Evolutionary conservation across 2,888 invertebrate genomes (phyloP).

Genomic region (Lithosia quadra): DNA sequence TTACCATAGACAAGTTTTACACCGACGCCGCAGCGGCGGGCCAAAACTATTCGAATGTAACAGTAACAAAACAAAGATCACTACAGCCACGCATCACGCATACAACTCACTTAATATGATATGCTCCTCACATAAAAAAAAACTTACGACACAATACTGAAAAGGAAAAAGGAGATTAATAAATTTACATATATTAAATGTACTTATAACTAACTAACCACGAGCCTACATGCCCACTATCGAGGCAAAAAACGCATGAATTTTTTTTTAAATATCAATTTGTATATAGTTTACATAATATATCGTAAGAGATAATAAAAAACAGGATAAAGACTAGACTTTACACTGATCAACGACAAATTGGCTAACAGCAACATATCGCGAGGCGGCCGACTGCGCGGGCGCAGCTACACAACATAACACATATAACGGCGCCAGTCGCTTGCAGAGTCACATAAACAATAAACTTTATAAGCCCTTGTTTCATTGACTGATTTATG

Average conservation of each 20-base stretch:
- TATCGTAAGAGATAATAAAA: slow-evolving; percentile 82
- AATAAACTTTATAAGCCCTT: slow-evolving; percentile 8
- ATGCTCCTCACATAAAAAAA: slow-evolving; percentile 72
- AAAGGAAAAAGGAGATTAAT: slow-evolving; percentile 85
- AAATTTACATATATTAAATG: slow-evolving; percentile 84
- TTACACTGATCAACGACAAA: slow-evolving; percentile 86
- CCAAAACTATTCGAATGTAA: slow-evolving; percentile 85
- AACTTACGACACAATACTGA: slow-evolving; percentile 85
- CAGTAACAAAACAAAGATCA: slow-evolving; percentile 77
- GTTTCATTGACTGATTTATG: not conserved
- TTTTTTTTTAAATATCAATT: slow-evolving; percentile 80
- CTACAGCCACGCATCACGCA: slow-evolving; percentile 54
- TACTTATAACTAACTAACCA: slow-evolving; percentile 85
- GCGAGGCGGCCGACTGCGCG: slow-evolving; percentile 67
- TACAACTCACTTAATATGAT: slow-evolving; percentile 63
- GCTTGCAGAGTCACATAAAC: slow-evolving; percentile 4
- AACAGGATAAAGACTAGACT: slow-evolving; percentile 87
- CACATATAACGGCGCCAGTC: not conserved
- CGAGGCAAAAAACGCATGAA: slow-evolving; percentile 78
- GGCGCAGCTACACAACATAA: slow-evolving; percentile 47
- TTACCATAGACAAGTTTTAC: slow-evolving; percentile 82
- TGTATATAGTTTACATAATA: slow-evolving; percentile 80
- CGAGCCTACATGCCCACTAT: slow-evolving; percentile 75
- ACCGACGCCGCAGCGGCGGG: slow-evolving; percentile 68
- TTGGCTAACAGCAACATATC: slow-evolving; percentile 81